Percentiles rank a stretch among this genome's conserved stretches.
phyloP scores from a whole-genome alignment of 1,140 invertebrate species.

The Solenopsis fugax region DNA sequence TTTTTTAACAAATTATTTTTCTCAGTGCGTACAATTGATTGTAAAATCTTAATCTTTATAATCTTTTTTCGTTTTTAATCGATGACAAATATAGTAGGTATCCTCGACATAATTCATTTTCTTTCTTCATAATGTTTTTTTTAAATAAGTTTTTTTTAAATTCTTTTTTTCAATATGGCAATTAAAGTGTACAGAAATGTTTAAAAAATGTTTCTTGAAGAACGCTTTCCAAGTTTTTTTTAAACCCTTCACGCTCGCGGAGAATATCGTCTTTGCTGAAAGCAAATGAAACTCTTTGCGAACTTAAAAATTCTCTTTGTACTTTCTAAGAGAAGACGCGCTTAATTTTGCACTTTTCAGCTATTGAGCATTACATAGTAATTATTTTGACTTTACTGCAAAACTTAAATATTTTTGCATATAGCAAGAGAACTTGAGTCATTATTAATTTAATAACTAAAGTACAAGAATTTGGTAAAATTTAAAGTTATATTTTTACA shows the following conservation, averaged over 20 bases:
- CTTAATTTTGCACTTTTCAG: constrained; percentile 25
- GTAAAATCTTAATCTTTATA: background rate
- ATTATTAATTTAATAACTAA: background rate
- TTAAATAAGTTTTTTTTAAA: background rate
- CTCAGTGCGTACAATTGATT: too few species aligned
- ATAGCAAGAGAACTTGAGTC: background rate
- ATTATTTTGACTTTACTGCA: background rate
- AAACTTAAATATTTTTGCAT: background rate
- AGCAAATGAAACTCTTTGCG: constrained; percentile 2
- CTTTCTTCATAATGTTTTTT: background rate
- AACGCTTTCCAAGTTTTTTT: constrained; percentile 2
- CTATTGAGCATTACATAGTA: background rate
- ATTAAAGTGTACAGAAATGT: constrained; percentile 16
- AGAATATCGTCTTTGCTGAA: constrained; percentile 33
- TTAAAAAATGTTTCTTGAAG: constrained; percentile 17
- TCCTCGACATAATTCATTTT: background rate
- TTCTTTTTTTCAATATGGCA: background rate
- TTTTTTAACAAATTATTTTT: too few species aligned
- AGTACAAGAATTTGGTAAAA: background rate
- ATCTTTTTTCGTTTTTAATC: constrained; percentile 17
- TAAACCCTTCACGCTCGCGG: background rate
- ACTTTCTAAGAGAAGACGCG: constrained; percentile 19
- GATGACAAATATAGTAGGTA: background rate
- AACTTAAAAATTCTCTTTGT: constrained; percentile 57
- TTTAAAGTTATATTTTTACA: background rate